A percentile compares a stretch with the other conserved stretches of the same genome.
Evolutionary conservation across 2,888 invertebrate species (phyloP).

Genomic region (Deilephila porcellus): DNA sequence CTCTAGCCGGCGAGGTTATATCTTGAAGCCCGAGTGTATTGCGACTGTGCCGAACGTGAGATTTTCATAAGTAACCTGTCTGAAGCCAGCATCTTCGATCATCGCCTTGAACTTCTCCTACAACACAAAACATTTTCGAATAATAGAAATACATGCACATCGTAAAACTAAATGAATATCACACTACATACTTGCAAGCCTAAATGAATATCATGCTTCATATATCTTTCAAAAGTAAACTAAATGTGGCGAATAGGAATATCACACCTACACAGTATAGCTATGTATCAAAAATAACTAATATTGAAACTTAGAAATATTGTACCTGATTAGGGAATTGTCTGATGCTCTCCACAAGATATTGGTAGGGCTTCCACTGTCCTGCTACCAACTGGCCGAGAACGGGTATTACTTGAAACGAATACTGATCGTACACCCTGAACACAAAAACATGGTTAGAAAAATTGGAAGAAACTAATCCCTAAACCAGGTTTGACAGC

Average conservation of each 20-base stretch:
- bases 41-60: constrained; percentile 95
- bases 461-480: neutral
- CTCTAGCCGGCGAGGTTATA: constrained; percentile 73
- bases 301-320: neutral
- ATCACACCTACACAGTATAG: too few relatives aligned
- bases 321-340: constrained; percentile 96
- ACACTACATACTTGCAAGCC: too few relatives aligned
- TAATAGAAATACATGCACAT: neutral
- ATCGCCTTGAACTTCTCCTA: constrained; percentile 93
- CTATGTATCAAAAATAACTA: neutral
- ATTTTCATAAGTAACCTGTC: constrained; percentile 94
- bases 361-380: constrained; percentile 98
- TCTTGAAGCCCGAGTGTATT: constrained; percentile 98
- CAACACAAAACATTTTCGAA: constrained; percentile 51
- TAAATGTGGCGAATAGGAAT: too few relatives aligned
- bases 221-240: too few relatives aligned
- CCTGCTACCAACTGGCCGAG: constrained; percentile 96
- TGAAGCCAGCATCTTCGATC: constrained; percentile 96
- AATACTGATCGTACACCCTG: constrained; percentile 97
- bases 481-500: neutral
- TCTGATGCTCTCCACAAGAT: constrained; percentile 98
- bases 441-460: neutral
- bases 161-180: too few relatives aligned
- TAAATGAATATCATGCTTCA: too few relatives aligned
- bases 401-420: constrained; percentile 98